These are phyloP conservation scores for Homarus gammarus DNA, from an alignment of 2,888 invertebrate genomes.

Conservation along the genomic window DNA sequence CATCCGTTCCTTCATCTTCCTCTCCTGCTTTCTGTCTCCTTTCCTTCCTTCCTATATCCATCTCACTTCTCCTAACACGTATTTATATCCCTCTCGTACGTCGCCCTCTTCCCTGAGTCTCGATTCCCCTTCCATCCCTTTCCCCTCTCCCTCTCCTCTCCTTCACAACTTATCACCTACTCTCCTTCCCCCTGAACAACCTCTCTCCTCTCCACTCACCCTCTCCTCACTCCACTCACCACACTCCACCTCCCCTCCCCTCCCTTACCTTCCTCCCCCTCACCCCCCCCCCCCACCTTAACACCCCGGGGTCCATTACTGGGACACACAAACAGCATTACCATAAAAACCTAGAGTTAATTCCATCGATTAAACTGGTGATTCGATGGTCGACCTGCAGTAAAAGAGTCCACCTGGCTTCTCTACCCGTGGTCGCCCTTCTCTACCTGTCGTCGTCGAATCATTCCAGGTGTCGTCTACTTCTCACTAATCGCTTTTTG, in stretches of 20 bases:
- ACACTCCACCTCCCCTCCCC: neutral
- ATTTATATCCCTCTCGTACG: too few species aligned
- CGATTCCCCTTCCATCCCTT: too few species aligned
- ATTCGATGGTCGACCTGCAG: too few species aligned
- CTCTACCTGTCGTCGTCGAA: neutral
- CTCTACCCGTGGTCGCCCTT: too few species aligned
- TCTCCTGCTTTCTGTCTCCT: neutral
- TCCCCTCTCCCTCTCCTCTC: neutral
- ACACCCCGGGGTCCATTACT: neutral
- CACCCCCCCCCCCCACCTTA: neutral
- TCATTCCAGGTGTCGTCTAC: neutral
- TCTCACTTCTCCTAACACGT: too few species aligned
- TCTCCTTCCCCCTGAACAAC: neutral
- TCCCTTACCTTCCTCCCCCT: neutral
- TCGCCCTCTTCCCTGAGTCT: too few species aligned
- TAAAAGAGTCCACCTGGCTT: too few species aligned
- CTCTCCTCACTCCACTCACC: neutral
- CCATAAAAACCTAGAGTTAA: neutral
- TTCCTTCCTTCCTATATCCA: neutral
- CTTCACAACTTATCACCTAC: too few species aligned
- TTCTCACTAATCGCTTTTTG: too few species aligned
- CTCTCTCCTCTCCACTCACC: neutral
- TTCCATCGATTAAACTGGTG: neutral
- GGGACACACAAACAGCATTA: neutral
- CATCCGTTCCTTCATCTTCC: neutral